Conservation (phyloP, 2,797 vertebrate species). For the Austrolebias charrua region DNA sequence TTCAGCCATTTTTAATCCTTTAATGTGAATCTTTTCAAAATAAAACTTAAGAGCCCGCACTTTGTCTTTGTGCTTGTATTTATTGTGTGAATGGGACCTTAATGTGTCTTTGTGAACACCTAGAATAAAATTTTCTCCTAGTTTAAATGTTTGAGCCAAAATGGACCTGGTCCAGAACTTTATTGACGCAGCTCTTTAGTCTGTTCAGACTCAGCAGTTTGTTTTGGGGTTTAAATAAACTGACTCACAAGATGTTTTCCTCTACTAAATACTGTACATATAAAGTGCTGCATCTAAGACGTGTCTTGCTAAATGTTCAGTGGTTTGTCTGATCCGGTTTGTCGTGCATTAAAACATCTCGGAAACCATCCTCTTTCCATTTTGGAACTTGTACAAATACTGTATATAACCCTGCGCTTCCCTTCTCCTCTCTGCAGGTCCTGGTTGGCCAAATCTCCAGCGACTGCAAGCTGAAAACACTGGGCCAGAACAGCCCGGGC, state of each 20-base stretch:
- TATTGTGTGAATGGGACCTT: too few species aligned
- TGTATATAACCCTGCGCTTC: conserved; percentile 37
- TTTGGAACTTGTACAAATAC: conserved; percentile 45
- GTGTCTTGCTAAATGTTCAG: conserved; percentile 34
- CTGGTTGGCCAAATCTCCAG: conserved; percentile 72
- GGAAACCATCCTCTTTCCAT: conserved; percentile 45
- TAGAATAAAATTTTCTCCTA: too few species aligned
- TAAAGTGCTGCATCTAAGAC: conserved; percentile 25
- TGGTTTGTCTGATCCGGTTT: conserved; percentile 50
- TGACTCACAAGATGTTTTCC: not conserved
- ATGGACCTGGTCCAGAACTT: not conserved
- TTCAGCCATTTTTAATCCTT: too few species aligned
- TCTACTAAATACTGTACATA: too few species aligned
- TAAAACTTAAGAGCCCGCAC: too few species aligned
- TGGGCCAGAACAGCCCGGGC: conserved; percentile 72
- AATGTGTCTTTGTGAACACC: too few species aligned
- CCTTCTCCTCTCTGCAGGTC: conserved; percentile 30
- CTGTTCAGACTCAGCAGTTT: not conserved
- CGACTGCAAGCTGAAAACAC: conserved; percentile 70
- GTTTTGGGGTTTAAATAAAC: conserved; percentile 1
- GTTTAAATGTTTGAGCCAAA: not conserved
- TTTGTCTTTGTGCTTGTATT: too few species aligned
- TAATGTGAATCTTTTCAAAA: too few species aligned
- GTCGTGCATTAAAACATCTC: conserved; percentile 64
- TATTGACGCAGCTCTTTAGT: not conserved